Percentiles rank a stretch among this genome's conserved stretches.
These are phyloP conservation scores for Ursus arctos DNA, from an alignment of 2,113 vertebrate genomes.

Conservation along the genomic window DNA sequence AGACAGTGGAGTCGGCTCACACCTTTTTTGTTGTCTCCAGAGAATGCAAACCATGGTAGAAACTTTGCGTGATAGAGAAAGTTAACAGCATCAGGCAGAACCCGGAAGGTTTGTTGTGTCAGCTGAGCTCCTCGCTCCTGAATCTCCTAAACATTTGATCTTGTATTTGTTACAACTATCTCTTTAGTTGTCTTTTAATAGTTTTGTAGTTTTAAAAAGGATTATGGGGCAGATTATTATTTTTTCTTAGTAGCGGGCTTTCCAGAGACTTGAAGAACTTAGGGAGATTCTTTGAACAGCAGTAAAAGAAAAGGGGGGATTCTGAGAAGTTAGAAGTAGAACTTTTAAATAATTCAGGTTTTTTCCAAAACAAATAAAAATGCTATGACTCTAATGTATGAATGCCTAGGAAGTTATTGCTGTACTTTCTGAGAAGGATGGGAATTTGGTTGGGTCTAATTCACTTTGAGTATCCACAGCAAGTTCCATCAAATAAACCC, in stretches of 20 bases:
- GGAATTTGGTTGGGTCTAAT: constrained; percentile 32
- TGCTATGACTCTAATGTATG: constrained; percentile 30
- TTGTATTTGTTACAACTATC: not conserved
- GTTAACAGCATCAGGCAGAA: not conserved
- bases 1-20: not conserved
- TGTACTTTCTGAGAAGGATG: not conserved
- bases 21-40: not conserved
- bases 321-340: not conserved
- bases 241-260: not conserved
- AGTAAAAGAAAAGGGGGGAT: constrained; percentile 17
- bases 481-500: constrained; percentile 57
- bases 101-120: not conserved
- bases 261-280: not conserved
- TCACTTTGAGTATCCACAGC: not conserved
- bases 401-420: not conserved
- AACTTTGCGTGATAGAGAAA: not conserved
- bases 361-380: constrained; percentile 45
- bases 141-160: not conserved
- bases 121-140: not conserved
- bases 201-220: constrained; percentile 15
- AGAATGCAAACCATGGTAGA: not conserved
- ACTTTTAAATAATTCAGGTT: not conserved
- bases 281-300: constrained; percentile 17
- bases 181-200: constrained; percentile 29
- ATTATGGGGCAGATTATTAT: not conserved